These are phyloP conservation scores for Lanistes nyassanus DNA, from an alignment of 1,140 invertebrate genomes.

Conservation along the genomic window DNA sequence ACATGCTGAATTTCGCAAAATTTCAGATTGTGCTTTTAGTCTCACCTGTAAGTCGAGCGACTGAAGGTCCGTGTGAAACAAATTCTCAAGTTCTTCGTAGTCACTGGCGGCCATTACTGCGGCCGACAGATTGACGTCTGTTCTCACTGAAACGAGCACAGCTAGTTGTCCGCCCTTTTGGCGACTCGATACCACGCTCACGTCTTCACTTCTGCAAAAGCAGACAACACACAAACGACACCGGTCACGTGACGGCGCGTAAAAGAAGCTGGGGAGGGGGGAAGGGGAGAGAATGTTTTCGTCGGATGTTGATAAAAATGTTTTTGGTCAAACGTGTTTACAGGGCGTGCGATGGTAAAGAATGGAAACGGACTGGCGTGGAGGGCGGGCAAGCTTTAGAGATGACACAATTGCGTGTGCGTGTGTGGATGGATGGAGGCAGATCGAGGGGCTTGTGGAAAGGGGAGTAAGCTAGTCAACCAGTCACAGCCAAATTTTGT, in stretches of 20 bases:
- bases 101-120: constrained; percentile 23
- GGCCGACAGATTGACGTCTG: not conserved
- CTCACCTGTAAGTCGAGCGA: constrained; percentile 22
- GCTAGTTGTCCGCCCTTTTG: constrained; percentile 1
- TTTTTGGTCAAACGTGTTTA: not conserved
- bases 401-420: not conserved
- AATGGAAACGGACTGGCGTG: not conserved
- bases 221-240: constrained; percentile 17
- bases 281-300: no score
- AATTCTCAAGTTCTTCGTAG: constrained; percentile 26
- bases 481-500: no score
- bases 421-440: not conserved
- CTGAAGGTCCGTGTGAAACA: constrained; percentile 29
- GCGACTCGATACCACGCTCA: constrained; percentile 1
- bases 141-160: constrained; percentile 6
- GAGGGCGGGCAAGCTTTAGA: not conserved
- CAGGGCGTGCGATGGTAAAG: not conserved
- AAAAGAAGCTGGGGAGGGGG: not conserved
- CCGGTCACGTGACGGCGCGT: not conserved
- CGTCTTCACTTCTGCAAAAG: constrained; percentile 16
- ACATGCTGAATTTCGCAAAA: no score
- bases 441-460: not conserved
- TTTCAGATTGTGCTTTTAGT: no score
- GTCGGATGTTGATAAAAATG: not conserved
- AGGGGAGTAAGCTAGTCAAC: constrained; percentile 1